These are phyloP conservation scores for Maniola jurtina DNA, from an alignment of 1,140 invertebrate species.

Conservation along the genomic window DNA sequence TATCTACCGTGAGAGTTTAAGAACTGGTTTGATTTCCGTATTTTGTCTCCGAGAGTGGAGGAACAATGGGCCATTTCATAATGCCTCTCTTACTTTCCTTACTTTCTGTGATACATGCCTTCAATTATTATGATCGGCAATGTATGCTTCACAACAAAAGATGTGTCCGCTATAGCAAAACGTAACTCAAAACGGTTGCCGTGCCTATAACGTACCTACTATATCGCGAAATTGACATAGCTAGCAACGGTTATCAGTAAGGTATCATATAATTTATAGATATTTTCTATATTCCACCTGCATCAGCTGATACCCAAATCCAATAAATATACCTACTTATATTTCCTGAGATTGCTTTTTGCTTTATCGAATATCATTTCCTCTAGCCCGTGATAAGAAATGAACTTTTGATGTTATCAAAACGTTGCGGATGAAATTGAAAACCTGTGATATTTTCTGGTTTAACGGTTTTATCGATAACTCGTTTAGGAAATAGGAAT, in stretches of 20 bases:
- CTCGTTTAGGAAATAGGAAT: too few species aligned
- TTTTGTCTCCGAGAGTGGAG: slow-evolving; percentile 16
- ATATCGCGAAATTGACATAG: too few species aligned
- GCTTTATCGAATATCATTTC: slow-evolving; percentile 6
- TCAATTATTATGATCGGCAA: slow-evolving; percentile 30
- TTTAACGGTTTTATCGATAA: slow-evolving; percentile 15
- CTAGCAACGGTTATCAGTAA: too few species aligned
- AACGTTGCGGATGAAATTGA: slow-evolving; percentile 21
- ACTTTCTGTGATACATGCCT: slow-evolving; percentile 23
- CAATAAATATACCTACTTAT: neutral
- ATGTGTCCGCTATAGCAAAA: too few species aligned
- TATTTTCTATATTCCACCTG: neutral
- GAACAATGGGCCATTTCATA: slow-evolving; percentile 31
- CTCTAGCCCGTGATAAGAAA: slow-evolving; percentile 9
- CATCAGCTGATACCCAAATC: too few species aligned
- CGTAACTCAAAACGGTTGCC: too few species aligned
- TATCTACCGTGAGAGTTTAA: slow-evolving; percentile 21
- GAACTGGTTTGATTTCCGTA: slow-evolving; percentile 19
- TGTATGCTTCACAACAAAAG: slow-evolving; percentile 38
- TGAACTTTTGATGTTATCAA: slow-evolving; percentile 18
- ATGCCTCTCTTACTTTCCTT: slow-evolving; percentile 21
- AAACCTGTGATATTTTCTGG: slow-evolving; percentile 20
- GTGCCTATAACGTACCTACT: too few species aligned
- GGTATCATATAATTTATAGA: neutral
- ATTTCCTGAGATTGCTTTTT: slow-evolving; percentile 9